Conservation (phyloP, 2,797 vertebrate genomes). For the Paguma larvata region DNA sequence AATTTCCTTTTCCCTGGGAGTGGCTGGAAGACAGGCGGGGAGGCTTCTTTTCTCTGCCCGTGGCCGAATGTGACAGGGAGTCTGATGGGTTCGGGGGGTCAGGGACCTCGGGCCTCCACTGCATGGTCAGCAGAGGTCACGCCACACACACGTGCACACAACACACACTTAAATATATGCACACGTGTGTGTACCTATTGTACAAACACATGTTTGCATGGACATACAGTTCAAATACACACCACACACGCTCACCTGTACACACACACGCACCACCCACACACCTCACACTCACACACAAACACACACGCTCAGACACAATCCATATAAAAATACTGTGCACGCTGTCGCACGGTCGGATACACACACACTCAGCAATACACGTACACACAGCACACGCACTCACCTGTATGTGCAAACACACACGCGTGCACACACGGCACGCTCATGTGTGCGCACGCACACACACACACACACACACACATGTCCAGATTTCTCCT, state of each 20-base stretch:
- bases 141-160: background rate
- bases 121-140: background rate
- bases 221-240: background rate
- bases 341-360: too few relatives aligned
- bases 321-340: background rate
- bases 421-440: background rate
- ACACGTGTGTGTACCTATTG: background rate
- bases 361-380: background rate
- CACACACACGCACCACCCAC: background rate
- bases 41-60: background rate
- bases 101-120: background rate
- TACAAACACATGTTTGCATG: background rate
- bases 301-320: background rate
- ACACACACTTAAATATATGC: background rate
- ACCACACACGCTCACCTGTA: background rate
- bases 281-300: too few relatives aligned
- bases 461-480: background rate
- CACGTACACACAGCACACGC: too few relatives aligned
- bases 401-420: too few relatives aligned
- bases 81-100: too few relatives aligned
- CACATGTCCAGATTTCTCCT: too few relatives aligned
- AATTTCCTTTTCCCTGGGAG: background rate
- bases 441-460: background rate
- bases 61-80: accelerated
- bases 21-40: background rate